A percentile compares a stretch with the other conserved stretches of the same genome.
Evolutionary conservation across 2,888 invertebrate species (phyloP).

Genomic region (Bellardia pandia): DNA sequence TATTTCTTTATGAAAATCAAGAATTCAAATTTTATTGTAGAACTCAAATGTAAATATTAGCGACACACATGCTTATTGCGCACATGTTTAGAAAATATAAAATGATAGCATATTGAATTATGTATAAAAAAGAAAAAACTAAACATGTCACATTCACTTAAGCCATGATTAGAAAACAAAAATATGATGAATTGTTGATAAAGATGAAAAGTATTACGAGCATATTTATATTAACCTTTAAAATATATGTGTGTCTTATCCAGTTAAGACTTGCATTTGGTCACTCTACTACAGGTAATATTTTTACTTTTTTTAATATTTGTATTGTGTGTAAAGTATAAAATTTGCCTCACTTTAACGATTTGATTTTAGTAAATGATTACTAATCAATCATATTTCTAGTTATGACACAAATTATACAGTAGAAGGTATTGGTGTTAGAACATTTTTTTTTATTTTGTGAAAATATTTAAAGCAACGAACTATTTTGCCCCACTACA

Average conservation of each 20-base stretch:
- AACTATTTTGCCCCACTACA: too few species aligned
- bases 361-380: too few species aligned
- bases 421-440: too few species aligned
- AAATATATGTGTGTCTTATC: neutral
- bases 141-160: conserved; percentile 60
- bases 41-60: conserved; percentile 24
- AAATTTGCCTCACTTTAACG: too few species aligned
- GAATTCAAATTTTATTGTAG: conserved; percentile 23
- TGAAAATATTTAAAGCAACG: too few species aligned
- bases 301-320: too few species aligned
- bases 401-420: too few species aligned
- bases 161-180: conserved; percentile 33
- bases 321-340: too few species aligned
- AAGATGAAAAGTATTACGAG: neutral
- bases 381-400: too few species aligned
- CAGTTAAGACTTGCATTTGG: too few species aligned
- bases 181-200: conserved; percentile 42
- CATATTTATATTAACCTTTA: neutral
- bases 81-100: neutral
- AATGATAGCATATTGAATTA: neutral
- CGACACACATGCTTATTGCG: conserved; percentile 17
- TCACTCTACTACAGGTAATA: too few species aligned
- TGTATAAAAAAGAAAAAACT: neutral
- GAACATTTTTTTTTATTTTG: too few species aligned
- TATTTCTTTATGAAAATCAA: conserved; percentile 8